Conservation (phyloP, 1,140 invertebrate species). For the Anastrepha obliqua region DNA sequence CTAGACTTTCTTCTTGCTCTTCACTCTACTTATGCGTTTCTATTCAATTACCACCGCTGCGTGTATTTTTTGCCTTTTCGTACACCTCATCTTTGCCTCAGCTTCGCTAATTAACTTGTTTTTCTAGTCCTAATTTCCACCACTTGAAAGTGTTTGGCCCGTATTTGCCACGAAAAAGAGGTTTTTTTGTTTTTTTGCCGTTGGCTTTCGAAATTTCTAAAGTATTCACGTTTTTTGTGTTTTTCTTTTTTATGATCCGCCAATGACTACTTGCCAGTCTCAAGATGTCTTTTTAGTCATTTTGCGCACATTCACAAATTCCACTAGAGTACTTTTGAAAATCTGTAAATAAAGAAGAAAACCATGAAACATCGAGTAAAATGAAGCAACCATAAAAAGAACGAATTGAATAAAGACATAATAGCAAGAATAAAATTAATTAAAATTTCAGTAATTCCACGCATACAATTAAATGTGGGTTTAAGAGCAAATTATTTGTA, state of each 20-base stretch:
- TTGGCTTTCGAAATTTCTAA: background rate
- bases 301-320: background rate
- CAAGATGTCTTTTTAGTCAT: background rate
- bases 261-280: background rate
- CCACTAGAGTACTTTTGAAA: background rate
- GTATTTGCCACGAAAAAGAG: background rate
- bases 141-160: background rate
- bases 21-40: background rate
- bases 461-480: background rate
- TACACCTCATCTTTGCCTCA: background rate
- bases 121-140: slow-evolving; percentile 60
- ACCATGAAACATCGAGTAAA: background rate
- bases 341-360: background rate
- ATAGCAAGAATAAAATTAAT: background rate
- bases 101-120: slow-evolving; percentile 71
- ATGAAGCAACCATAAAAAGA: background rate
- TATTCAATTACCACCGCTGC: background rate
- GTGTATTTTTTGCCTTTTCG: background rate
- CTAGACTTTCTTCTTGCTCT: background rate
- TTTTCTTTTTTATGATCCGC: background rate
- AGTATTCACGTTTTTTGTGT: background rate
- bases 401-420: background rate
- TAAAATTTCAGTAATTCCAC: background rate
- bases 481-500: background rate
- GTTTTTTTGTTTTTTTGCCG: background rate